Percentiles rank a stretch among this genome's conserved stretches.
These are phyloP conservation scores for Megaleporinus macrocephalus DNA, from an alignment of 2,113 vertebrate species.

Conservation along the genomic window DNA sequence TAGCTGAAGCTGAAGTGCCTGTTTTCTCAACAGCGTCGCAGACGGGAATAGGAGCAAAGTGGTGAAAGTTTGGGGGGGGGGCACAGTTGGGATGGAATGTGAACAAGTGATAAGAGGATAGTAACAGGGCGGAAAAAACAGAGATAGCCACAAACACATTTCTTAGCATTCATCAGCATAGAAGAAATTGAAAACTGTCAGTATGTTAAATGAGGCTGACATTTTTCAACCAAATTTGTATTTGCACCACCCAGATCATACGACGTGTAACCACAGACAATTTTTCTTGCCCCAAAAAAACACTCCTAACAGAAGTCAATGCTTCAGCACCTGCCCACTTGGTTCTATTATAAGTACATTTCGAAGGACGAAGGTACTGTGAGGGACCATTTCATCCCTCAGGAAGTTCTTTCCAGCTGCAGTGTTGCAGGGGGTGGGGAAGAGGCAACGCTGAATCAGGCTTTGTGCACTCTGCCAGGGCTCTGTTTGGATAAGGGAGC, in stretches of 20 bases:
- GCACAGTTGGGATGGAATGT: not conserved
- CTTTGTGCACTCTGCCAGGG: constrained; percentile 74
- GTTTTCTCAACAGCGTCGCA: not conserved
- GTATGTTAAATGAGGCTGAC: too few relatives aligned
- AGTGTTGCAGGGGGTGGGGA: constrained; percentile 55
- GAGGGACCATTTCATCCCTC: constrained; percentile 29
- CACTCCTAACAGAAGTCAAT: too few relatives aligned
- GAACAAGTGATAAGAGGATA: not conserved
- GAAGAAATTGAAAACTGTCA: not conserved
- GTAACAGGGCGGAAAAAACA: not conserved
- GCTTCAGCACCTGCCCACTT: too few relatives aligned
- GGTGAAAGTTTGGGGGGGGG: not conserved
- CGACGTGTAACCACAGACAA: too few relatives aligned
- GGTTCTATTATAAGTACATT: too few relatives aligned
- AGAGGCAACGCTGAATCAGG: constrained; percentile 64
- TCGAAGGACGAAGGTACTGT: constrained; percentile 34
- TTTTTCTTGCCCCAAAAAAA: too few relatives aligned
- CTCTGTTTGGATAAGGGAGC: constrained; percentile 69
- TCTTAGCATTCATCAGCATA: not conserved
- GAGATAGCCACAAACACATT: not conserved
- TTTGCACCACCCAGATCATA: too few relatives aligned
- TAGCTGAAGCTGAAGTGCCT: not conserved
- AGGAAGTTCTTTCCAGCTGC: constrained; percentile 55
- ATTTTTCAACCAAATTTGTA: too few relatives aligned
- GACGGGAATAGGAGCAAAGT: not conserved